Evolutionary conservation across 2,888 invertebrate genomes (phyloP), one percentile per base, ranked within the genome.

Genomic region (Monoplex corrugatus): DNA sequence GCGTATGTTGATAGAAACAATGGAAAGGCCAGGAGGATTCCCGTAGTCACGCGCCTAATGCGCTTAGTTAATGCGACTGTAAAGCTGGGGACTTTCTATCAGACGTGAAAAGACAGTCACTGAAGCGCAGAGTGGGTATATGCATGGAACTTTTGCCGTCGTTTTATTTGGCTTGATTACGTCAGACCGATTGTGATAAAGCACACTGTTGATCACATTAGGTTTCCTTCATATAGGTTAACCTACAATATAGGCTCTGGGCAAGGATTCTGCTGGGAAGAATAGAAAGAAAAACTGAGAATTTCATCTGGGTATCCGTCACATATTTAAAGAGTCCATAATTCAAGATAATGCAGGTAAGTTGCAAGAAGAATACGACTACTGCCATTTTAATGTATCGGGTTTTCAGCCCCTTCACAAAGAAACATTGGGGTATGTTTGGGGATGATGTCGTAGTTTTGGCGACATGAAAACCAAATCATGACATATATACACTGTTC

Each of bases 131-230:
- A 10, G 68, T 28, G n/a, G 28, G 68, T 68, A 38, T 78, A 35
- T 78, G 78, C 38, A 78, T 38, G n/a, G n/a, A 78, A 38, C 35
- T 38, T 78, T 78, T 78, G 78, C 68, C 40, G 68, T 35, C 86
- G 86, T 63, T 86, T 86, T 86, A 72, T 86, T 86, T 72, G 35
- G 50, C 86, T 72, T 86, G 86, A 86, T 86, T 68, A 86, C 57
- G 86, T 86, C 86, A 86, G 86, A 57, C 44, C 82, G 63, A 38
- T 86, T 86, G 86, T 86, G 86, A 86, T 86, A 86, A 86, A 86
- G 68, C 68, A 43, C 32, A 72, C 40, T 38, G 32, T 72, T 86
- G 68, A 86, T 86, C 86, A 72, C 86, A 86, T 86, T 86, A 86
- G 68, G 40, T 38, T 28, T 23, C 44, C n/a, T 16, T 13, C 38